Percentiles rank a stretch among this genome's conserved stretches.
These are phyloP conservation scores for Microctonus brassicae DNA, from an alignment of 2,888 invertebrate species.

Conservation along the genomic window DNA sequence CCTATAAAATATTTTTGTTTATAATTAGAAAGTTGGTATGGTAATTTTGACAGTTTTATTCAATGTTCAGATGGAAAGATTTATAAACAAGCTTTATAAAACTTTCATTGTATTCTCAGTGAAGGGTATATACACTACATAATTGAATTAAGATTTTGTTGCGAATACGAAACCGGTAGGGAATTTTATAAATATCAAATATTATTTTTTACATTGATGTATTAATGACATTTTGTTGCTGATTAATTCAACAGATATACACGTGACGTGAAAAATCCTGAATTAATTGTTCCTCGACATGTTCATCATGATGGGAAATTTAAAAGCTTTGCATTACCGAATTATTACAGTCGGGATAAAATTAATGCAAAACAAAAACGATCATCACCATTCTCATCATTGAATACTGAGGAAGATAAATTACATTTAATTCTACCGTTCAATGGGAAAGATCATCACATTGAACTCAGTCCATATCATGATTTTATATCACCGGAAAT, in stretches of 20 bases:
- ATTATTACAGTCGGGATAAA: slow-evolving; percentile 66
- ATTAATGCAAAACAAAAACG: slow-evolving; percentile 50
- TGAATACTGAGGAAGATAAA: slow-evolving; percentile 43
- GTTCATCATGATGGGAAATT: slow-evolving; percentile 69
- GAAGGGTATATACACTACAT: not conserved
- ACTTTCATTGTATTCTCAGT: not conserved
- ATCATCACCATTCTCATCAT: slow-evolving; percentile 40
- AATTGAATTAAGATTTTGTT: not conserved
- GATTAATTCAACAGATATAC: slow-evolving; percentile 67
- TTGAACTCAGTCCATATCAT: slow-evolving; percentile 72
- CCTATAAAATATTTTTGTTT: no score
- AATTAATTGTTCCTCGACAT: slow-evolving; percentile 70
- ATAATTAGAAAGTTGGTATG: not conserved
- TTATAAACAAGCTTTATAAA: not conserved
- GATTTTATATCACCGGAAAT: slow-evolving; percentile 73
- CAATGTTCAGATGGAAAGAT: not conserved
- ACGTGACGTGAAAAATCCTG: slow-evolving; percentile 68
- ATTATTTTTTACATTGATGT: no score
- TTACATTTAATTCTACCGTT: slow-evolving; percentile 62
- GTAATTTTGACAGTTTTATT: not conserved
- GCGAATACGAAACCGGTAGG: not conserved
- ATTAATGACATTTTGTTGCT: no score
- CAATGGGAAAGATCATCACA: slow-evolving; percentile 64
- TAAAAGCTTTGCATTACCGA: slow-evolving; percentile 68
- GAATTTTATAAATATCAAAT: not conserved